Base-by-base conservation (phyloP, 2,113 vertebrate species). In the Synodontis membranacea region DNA sequence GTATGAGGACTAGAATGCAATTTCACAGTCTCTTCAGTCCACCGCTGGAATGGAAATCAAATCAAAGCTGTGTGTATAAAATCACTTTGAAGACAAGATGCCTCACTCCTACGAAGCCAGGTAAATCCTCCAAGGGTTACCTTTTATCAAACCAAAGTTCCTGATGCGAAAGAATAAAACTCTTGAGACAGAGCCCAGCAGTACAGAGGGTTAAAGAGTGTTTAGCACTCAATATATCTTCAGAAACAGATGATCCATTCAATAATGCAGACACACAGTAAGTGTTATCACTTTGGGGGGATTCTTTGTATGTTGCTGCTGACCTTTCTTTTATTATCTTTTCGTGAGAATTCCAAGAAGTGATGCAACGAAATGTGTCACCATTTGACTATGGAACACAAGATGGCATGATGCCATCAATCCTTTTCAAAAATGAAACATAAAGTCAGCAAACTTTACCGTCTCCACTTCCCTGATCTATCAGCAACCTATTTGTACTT, bases 401-500 rank as follows among this genome's bases (percentile, higher is more conserved):
- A 39, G 7, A 64, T 60, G 66, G 50, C 83, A 84, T 14, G 14
- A 34, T 46, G 74, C 31, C 50, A 80, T 68, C 46, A 85, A 80
- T 21, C 23, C 31, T 39, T 70, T 84, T 48, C 17, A 5, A 9
- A 9, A 19, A 82, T 82, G 46, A 82, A 86, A 31, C 54, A 80
- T 62, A 75, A 82, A 78, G 62, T 83, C 17, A 78, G n/a, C 23
- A 42, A 72, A 50, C 56, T 23, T 66, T 58, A 72, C 34, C 31
- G 48, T 54, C 44, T 31, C 25, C 58, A 52, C 15, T 58, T 7
- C 31, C 46, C 84, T 48, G 25, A 44, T 86, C 39, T 31, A 52
- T 83, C 74, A 86, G 74, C 72, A 70, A 56, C 86, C 78, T 89
- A 74, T 87, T 78, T 89, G 83, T 82, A 68, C 37, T 84, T 83